Evolutionary conservation across 2,113 vertebrate genomes (phyloP).

Genomic region (Probosciger aterrimus): DNA sequence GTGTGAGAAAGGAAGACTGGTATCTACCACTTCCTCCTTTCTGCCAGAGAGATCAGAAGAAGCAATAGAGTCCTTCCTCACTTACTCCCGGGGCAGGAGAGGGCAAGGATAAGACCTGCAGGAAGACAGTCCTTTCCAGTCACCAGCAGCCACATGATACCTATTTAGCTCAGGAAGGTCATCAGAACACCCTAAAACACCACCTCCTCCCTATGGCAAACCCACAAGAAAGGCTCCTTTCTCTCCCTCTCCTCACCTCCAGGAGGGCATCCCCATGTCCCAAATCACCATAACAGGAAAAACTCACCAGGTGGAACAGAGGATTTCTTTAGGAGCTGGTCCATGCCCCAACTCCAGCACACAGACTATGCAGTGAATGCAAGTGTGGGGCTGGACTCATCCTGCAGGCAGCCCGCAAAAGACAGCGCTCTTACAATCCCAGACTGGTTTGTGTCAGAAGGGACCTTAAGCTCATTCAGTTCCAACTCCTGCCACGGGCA

Average conservation of each 20-base stretch:
- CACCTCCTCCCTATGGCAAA: not conserved
- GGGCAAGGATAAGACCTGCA: not conserved
- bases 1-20: not conserved
- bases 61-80: not conserved
- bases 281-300: accelerated
- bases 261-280: not conserved
- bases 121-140: not conserved
- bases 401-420: not conserved
- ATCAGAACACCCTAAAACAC: not conserved
- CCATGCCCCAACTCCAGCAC: not conserved
- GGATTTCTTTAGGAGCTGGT: not conserved
- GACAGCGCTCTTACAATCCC: not conserved
- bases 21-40: slow-evolving; percentile 42
- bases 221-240: not conserved
- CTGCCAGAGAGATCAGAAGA: not conserved
- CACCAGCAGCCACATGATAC: not conserved
- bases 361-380: not conserved
- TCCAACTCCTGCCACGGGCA: not conserved
- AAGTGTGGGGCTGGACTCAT: accelerated
- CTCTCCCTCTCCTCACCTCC: accelerated
- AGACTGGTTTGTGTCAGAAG: not conserved
- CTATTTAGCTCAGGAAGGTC: not conserved
- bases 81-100: not conserved
- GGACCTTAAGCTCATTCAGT: not conserved
- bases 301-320: accelerated